Evolutionary conservation across 1,140 invertebrate species (phyloP), one percentile per base, ranked within the genome.

Genomic region (Stenopsyche tienmushanensis): DNA sequence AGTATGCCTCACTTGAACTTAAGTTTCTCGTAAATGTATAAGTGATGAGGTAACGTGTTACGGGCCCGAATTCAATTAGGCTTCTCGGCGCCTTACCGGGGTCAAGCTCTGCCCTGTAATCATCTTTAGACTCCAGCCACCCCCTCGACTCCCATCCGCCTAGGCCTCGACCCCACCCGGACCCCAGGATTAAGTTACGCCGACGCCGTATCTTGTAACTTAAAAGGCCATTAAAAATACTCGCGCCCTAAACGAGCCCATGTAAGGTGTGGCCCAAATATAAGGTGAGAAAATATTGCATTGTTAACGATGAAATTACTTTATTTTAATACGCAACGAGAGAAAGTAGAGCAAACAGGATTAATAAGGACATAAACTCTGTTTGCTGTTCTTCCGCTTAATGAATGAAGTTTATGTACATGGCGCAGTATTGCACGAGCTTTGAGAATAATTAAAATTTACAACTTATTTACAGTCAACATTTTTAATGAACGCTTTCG

Each of bases 51-150:
- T 64, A 64, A 67, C 60, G 66, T 24, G 62, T 67, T 64, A 57
- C 62, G 44, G 54, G 50, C 21, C 58, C 60, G 60, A 67, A 67
- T 67, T 67, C 66, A 67, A 67, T 67, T 67, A 67, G 53, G 45
- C 42, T 54, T 42, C 50, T 54, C 50, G 62, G 58, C 65, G 65
- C 57, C 42, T 66, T 49, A 20, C 10, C 47, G 20, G 57, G 65
- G 65, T 66, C 65, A 66, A 62, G 65, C 58, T 47, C 53, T 66
- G 65, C 58, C 58, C 65, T 62, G 65, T 66, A 66, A 66, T 66
- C 58, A 66, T 66, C 65, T 34, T 44, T 57, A 60, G 57, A n/a
- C n/a, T n/a, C n/a, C n/a, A 42, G 39, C 17, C 26, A n/a, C 29
- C 34, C 26, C 29, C 29, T 34, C 59, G 25, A 45, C 50, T 17